Evolutionary conservation across 2,888 invertebrate genomes (phyloP).

Genomic region (Spisula solida): DNA sequence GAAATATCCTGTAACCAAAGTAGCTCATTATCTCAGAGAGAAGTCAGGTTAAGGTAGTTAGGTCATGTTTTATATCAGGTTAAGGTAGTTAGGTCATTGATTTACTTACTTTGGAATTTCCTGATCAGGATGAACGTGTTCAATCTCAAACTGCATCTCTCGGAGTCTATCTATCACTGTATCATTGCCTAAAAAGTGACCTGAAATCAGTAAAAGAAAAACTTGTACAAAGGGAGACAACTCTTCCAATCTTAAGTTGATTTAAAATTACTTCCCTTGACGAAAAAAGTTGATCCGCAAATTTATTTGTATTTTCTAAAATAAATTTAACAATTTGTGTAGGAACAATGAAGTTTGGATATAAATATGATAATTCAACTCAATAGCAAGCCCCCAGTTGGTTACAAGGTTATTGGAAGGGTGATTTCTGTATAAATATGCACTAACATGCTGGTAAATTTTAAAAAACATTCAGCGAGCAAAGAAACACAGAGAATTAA

Average conservation of each 20-base stretch:
- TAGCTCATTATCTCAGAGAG: not conserved
- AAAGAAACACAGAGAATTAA: too few relatives aligned
- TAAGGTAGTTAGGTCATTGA: not conserved
- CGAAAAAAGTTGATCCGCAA: not conserved
- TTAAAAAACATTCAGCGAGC: too few relatives aligned
- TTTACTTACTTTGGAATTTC: conserved; percentile 79
- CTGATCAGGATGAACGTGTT: conserved; percentile 80
- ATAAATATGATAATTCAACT: too few relatives aligned
- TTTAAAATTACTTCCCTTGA: not conserved
- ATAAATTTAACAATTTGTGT: too few relatives aligned
- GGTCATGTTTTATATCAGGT: too few relatives aligned
- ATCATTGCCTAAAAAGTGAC: conserved; percentile 88
- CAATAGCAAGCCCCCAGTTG: too few relatives aligned
- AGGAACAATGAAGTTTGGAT: too few relatives aligned
- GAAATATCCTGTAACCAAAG: not conserved
- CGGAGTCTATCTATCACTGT: conserved; percentile 88
- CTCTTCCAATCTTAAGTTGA: conserved; percentile 23
- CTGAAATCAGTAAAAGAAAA: conserved; percentile 78
- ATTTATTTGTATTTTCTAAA: too few relatives aligned
- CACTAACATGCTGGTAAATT: too few relatives aligned
- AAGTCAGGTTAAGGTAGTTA: too few relatives aligned
- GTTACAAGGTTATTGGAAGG: too few relatives aligned
- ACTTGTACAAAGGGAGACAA: conserved; percentile 36
- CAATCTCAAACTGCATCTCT: conserved; percentile 84
- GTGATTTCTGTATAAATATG: too few relatives aligned